Conservation (phyloP, 1,140 invertebrate genomes). For the Nasonia giraulti region DNA sequence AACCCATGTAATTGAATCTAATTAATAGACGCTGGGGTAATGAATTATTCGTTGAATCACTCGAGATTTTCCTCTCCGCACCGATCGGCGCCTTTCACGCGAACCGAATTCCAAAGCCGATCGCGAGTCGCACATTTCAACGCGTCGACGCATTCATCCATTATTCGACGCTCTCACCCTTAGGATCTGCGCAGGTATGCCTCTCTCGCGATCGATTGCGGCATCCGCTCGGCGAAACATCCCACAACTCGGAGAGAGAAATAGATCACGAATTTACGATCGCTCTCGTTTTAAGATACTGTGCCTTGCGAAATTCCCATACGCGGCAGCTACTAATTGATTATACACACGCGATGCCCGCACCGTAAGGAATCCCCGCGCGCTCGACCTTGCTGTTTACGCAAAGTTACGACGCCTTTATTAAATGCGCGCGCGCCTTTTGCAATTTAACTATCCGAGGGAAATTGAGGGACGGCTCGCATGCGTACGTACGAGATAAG, state of each 20-base stretch:
- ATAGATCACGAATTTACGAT: slow-evolving; percentile 35
- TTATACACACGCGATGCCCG: not conserved
- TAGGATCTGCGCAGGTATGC: not conserved
- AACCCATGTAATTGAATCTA: no score
- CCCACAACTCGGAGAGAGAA: not conserved
- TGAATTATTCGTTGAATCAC: not conserved
- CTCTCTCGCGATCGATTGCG: not conserved
- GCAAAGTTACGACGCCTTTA: not conserved
- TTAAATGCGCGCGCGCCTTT: not conserved
- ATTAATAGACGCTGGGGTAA: not conserved
- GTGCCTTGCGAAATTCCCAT: not conserved
- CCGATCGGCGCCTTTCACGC: not conserved
- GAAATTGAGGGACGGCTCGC: not conserved
- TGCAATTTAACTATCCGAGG: not conserved
- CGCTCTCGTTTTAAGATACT: not conserved
- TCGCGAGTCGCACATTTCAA: not conserved
- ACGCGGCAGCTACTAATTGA: not conserved
- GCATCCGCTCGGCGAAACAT: not conserved
- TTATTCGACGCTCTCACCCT: not conserved
- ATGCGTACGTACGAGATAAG: not conserved
- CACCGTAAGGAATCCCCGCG: not conserved
- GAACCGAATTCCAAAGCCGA: not conserved
- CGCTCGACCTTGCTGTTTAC: not conserved
- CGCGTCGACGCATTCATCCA: not conserved
- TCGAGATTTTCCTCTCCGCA: not conserved